phyloP scores from a whole-genome alignment of 2,113 vertebrate genomes.

The Dromiciops gliroides region DNA sequence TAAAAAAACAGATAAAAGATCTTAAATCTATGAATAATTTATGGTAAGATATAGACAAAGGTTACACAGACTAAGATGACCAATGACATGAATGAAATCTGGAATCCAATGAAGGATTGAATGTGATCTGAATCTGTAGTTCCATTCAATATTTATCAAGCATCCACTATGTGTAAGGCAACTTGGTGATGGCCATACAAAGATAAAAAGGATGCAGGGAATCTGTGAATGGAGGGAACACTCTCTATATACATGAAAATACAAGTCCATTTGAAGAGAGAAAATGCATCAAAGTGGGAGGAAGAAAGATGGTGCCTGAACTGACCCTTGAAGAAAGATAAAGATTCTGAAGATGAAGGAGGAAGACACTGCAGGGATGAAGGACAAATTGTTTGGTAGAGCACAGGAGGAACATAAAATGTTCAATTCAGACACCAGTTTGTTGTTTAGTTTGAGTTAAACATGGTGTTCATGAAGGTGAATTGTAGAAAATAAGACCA shows the following conservation, averaged over 20 bases:
- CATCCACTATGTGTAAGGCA: no score
- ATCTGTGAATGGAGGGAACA: no score
- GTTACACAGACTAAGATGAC: no score
- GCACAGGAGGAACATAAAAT: neutral
- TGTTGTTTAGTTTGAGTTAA: neutral
- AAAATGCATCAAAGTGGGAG: neutral
- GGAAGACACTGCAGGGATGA: neutral
- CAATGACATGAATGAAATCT: no score
- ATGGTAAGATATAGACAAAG: neutral
- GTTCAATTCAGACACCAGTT: neutral
- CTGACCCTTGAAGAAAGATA: neutral
- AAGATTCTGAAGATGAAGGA: neutral
- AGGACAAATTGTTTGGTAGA: neutral
- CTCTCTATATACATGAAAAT: no score
- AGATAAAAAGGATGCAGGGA: neutral
- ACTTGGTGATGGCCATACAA: neutral
- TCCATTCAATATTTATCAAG: no score
- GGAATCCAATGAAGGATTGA: no score
- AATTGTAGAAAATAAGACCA: neutral
- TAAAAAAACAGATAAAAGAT: neutral
- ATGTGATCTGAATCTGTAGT: no score
- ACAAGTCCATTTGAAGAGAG: neutral
- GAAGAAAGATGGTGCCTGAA: neutral
- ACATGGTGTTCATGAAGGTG: no score
- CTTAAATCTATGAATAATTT: neutral